Base-by-base conservation (phyloP, 2,113 vertebrate species). In the Xiphophorus maculatus region DNA sequence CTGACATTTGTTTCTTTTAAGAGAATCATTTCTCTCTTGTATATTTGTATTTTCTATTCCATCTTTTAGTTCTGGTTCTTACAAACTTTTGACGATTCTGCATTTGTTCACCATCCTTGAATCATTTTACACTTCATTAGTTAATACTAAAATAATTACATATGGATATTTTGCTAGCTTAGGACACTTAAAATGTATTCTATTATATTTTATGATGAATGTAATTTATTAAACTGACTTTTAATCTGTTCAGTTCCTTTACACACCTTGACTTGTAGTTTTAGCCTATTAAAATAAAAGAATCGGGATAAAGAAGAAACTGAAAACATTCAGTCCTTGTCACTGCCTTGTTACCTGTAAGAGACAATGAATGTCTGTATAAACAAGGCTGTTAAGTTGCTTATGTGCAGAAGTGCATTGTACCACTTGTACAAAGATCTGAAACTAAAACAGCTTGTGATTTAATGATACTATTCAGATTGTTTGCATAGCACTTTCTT, bases 221-320 rank as follows among this genome's bases (percentile, higher is more conserved):
- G 91, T 93, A 93, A 92, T 89, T 93, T 94, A 93, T 92, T 90
- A 84, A 88, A 84, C 66, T 76, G 77, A 90, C 83, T 88, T 92
- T 89, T 83, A 71, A 80, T 90, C 80, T 84, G 84, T 84, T 84
- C 51, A 62, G 76, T 82, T 87, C 79, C 74, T 89, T 32, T 72
- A 77, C 87, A 79, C 84, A 81, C 81, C 70, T 74, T 35, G 33
- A 65, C 75, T 73, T 84, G 72, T 90, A 70, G 77, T 76, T 37
- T 79, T 83, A 87, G 86, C 80, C 81, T 83, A 65, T 67, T 79
- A 87, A 80, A 88, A 58, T 58, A 58, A n/a, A 58, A 25, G 6
- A n/a, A 58, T 58, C 51, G n/a, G 51, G 51, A 58, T n/a, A 48
- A 17, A 48, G 17, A 48, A 68, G 40, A 77, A 73, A 65, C 65